Percentiles rank a stretch among this genome's conserved stretches.
Conservation (phyloP, 1,140 invertebrate species). For the Lineus longissimus region DNA sequence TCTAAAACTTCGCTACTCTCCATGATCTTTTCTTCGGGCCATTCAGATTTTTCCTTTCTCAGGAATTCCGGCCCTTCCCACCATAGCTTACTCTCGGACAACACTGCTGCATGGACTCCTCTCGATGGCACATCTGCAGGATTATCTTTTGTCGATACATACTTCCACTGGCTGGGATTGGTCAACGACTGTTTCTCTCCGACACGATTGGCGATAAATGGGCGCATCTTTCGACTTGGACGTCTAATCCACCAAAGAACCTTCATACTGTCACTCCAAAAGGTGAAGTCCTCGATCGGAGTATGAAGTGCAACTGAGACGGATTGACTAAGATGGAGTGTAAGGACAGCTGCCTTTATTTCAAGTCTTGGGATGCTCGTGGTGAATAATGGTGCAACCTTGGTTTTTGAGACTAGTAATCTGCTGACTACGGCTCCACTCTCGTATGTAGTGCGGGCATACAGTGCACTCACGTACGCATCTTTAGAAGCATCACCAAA, state of each 20-base stretch:
- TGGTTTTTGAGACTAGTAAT: neutral
- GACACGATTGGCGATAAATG: conserved; percentile 49
- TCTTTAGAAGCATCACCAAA: conserved; percentile 3
- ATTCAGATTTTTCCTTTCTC: neutral
- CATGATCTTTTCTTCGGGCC: neutral
- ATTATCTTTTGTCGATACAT: conserved; percentile 6
- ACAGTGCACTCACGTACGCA: neutral
- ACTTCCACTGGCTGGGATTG: neutral
- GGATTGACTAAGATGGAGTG: neutral
- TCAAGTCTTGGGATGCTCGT: neutral
- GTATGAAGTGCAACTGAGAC: neutral
- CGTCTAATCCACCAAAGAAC: conserved; percentile 25
- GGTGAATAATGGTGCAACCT: neutral
- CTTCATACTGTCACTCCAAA: no score
- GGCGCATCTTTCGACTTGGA: conserved; percentile 35
- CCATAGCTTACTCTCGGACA: neutral
- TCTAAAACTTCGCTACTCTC: neutral
- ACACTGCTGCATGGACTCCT: neutral
- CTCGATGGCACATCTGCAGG: conserved; percentile 1
- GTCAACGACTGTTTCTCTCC: conserved; percentile 31
- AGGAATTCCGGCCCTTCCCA: conserved; percentile 4
- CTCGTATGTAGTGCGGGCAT: neutral
- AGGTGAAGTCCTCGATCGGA: no score
- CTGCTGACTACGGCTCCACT: neutral
- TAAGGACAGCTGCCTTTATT: neutral